Base-by-base conservation (phyloP, 2,888 invertebrate genomes). In the Agrilus cyanescens region DNA sequence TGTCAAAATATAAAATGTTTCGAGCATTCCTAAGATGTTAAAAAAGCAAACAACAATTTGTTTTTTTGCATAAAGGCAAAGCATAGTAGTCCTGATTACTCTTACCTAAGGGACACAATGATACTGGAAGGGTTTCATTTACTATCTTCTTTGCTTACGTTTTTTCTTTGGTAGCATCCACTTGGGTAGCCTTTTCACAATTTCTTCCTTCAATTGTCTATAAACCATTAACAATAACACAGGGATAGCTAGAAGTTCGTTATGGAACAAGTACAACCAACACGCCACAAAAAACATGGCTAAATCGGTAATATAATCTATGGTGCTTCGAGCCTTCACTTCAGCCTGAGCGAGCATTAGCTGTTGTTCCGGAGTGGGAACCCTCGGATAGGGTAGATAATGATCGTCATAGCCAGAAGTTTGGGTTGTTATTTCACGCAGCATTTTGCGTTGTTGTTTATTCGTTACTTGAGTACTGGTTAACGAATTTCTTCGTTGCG, bases 241-340 rank as follows among this genome's bases (percentile, higher is more conserved):
- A 29, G 88, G 88, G 52, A 88, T 73, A n/a, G 85, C 85, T 37
- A 85, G 71, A 50, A 82, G 71, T 59, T 85, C 85, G 58, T 84
- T 84, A 57, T 82, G 82, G 58, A 86, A 87, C 43, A 86, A 66
- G 65, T 86, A 88, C 30, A 87, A 72, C 78, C 86, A 88, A 61
- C 82, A 79, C 16, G 88, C 87, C 12, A 86, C 75, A 31, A 80
- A 51, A 46, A 88, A 74, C 55, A 88, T 72, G 33, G 82, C 80
- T 45, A 85, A 61, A 61, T 88, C 87, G 1, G 83, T 83, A 16
- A 78, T 66, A 58, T 84, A 86, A 58, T 80, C 82, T 16, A 86
- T 68, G 0, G 75, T 76, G 2, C 80, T 74, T 49, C 80, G 74
- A 1, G 85, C 82, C 51, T 78, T 81, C 29, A 71, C 70, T 56